A percentile compares a stretch with the other conserved stretches of the same genome.
phyloP scores from a whole-genome alignment of 30 jellyfish, hydroid and myxozoan genomes.

The Hydra vulgaris region DNA sequence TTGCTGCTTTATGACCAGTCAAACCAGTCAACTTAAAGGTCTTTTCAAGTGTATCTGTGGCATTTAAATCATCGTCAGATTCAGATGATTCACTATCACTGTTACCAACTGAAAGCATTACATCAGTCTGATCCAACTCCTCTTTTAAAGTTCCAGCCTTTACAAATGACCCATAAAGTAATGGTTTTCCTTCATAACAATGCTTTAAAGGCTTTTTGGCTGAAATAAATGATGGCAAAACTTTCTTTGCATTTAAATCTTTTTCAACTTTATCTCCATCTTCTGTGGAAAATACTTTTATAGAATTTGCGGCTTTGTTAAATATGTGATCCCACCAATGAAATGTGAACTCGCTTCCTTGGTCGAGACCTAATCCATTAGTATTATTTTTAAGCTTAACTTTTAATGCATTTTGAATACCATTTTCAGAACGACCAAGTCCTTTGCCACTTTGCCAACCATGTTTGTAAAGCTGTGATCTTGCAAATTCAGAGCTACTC shows the following conservation, averaged over 20 bases:
- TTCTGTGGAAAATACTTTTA: slow-evolving; percentile 3
- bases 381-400: slow-evolving; percentile 71
- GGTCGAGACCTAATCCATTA: slow-evolving; percentile 76
- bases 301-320: slow-evolving; percentile 68
- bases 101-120: neutral
- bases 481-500: slow-evolving; percentile 15
- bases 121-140: neutral
- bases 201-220: slow-evolving; percentile 55
- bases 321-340: slow-evolving; percentile 99
- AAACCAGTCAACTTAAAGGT: slow-evolving; percentile 65
- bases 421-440: slow-evolving; percentile 70
- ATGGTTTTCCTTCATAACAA: slow-evolving; percentile 26
- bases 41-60: slow-evolving; percentile 58
- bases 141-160: slow-evolving; percentile 42
- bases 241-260: slow-evolving; percentile 20
- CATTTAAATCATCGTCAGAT: slow-evolving; percentile 11
- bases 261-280: slow-evolving; percentile 43
- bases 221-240: slow-evolving; percentile 21
- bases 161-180: slow-evolving; percentile 68
- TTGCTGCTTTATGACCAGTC: slow-evolving; percentile 93
- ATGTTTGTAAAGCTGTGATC: slow-evolving; percentile 47
- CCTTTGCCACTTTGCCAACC: slow-evolving; percentile 97
- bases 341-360: slow-evolving; percentile 67
- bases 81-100: slow-evolving; percentile 22
- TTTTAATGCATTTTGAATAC: slow-evolving; percentile 72